phyloP scores from a whole-genome alignment of 2,113 vertebrate genomes.

The Malurus alboscapulatus region DNA sequence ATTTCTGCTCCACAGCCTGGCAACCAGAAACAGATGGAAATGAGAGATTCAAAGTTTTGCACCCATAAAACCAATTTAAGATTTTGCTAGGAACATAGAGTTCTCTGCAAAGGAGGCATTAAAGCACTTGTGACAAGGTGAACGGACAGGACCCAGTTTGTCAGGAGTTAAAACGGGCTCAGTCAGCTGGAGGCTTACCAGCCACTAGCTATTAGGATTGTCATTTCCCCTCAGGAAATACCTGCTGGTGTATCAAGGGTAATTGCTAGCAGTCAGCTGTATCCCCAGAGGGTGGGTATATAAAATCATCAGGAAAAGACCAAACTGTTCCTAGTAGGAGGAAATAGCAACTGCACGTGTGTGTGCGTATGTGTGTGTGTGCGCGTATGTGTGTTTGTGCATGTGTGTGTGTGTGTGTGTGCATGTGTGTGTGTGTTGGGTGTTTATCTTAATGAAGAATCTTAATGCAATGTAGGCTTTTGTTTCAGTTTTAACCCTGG shows the following conservation, averaged over 20 bases:
- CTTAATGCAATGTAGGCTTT: conserved; percentile 21
- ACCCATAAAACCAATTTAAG: neutral
- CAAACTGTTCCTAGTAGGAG: conserved; percentile 25
- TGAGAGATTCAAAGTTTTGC: neutral
- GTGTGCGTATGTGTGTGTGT: neutral
- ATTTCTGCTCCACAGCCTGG: conserved; percentile 1
- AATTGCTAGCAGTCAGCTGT: conserved; percentile 58
- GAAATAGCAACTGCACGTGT: neutral
- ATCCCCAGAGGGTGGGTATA: conserved; percentile 41
- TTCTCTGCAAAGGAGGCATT: neutral
- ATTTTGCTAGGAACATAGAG: neutral
- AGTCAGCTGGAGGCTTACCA: conserved; percentile 43
- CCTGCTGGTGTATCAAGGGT: conserved; percentile 64
- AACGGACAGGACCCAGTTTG: neutral
- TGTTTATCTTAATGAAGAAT: conserved; percentile 49
- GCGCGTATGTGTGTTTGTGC: neutral
- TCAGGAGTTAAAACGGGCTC: conserved; percentile 44
- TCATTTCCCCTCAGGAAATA: conserved; percentile 68
- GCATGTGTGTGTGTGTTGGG: neutral
- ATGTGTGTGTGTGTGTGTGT: neutral
- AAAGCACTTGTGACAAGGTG: neutral
- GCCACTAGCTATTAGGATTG: conserved; percentile 36
- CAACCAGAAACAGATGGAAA: neutral
- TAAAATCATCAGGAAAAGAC: conserved; percentile 47
- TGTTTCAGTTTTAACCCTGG: conserved; percentile 45